phyloP scores from a whole-genome alignment of 2,888 invertebrate genomes.

The Pseudococcus viburni region DNA sequence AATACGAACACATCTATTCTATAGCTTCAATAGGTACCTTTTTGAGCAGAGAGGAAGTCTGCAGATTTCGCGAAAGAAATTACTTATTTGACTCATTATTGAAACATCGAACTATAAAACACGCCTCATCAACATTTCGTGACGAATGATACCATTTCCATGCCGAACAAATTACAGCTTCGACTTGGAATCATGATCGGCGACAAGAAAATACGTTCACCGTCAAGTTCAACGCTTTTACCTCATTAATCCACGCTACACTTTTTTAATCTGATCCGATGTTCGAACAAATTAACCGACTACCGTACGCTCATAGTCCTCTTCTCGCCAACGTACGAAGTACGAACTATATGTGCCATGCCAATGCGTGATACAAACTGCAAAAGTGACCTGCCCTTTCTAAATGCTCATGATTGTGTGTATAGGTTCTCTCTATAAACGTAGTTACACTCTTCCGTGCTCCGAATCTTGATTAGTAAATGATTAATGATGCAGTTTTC shows the following conservation, averaged over 20 bases:
- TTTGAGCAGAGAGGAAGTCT: too few relatives aligned
- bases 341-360: slow-evolving; percentile 3
- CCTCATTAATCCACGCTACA: slow-evolving; percentile 35
- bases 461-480: slow-evolving; percentile 36
- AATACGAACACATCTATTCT: too few relatives aligned
- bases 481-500: slow-evolving; percentile 21
- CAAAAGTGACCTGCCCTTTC: slow-evolving; percentile 10
- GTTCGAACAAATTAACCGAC: slow-evolving; percentile 46
- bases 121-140: too few relatives aligned
- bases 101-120: too few relatives aligned
- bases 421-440: neutral
- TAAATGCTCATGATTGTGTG: slow-evolving; percentile 6
- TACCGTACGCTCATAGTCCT: neutral
- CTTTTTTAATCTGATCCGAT: slow-evolving; percentile 50
- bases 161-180: too few relatives aligned
- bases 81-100: too few relatives aligned
- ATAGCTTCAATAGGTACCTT: too few relatives aligned
- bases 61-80: too few relatives aligned
- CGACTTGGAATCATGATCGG: neutral
- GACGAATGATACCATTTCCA: too few relatives aligned
- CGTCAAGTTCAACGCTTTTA: slow-evolving; percentile 45
- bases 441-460: neutral
- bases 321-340: neutral
- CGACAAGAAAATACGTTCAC: neutral
- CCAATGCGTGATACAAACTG: slow-evolving; percentile 21